A percentile compares a stretch with the other conserved stretches of the same genome.
Conservation (phyloP, 1,140 invertebrate genomes). For the Probaryconus sp. region DNA sequence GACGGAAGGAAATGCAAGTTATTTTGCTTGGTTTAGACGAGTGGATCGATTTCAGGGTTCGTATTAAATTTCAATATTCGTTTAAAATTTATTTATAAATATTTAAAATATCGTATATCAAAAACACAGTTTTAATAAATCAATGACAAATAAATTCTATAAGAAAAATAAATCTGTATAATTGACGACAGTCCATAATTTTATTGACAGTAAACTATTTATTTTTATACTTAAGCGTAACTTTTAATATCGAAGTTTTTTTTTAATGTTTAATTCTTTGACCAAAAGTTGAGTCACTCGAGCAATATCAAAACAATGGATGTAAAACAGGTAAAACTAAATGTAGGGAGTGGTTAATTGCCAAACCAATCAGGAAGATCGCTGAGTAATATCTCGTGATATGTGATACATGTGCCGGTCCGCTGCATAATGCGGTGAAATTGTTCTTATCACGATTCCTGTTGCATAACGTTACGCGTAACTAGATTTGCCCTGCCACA, state of each 20-base stretch:
- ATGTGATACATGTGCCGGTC: conserved; percentile 51
- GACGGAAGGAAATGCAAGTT: too few relatives aligned
- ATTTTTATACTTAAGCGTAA: too few relatives aligned
- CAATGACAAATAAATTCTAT: too few relatives aligned
- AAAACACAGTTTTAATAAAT: too few relatives aligned
- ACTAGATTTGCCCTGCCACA: conserved; percentile 37
- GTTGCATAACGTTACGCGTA: conserved; percentile 54
- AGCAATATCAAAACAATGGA: conserved; percentile 37
- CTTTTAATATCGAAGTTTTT: not conserved
- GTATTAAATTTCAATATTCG: too few relatives aligned
- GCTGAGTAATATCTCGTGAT: conserved; percentile 46
- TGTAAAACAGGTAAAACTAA: conserved; percentile 37
- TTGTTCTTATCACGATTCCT: conserved; percentile 56
- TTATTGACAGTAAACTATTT: too few relatives aligned
- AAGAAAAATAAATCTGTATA: conserved; percentile 20
- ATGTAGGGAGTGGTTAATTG: conserved; percentile 45
- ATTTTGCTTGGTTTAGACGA: too few relatives aligned
- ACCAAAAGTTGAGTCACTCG: too few relatives aligned
- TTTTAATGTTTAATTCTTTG: conserved; percentile 16
- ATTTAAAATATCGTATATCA: too few relatives aligned
- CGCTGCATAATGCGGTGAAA: conserved; percentile 58
- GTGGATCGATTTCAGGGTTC: too few relatives aligned
- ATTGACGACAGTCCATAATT: too few relatives aligned
- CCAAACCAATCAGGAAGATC: conserved; percentile 54
- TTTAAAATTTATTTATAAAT: too few relatives aligned